A percentile compares a stretch with the other conserved stretches of the same genome.
Evolutionary conservation across 2,888 invertebrate species (phyloP).

Genomic region (Labia minor): DNA sequence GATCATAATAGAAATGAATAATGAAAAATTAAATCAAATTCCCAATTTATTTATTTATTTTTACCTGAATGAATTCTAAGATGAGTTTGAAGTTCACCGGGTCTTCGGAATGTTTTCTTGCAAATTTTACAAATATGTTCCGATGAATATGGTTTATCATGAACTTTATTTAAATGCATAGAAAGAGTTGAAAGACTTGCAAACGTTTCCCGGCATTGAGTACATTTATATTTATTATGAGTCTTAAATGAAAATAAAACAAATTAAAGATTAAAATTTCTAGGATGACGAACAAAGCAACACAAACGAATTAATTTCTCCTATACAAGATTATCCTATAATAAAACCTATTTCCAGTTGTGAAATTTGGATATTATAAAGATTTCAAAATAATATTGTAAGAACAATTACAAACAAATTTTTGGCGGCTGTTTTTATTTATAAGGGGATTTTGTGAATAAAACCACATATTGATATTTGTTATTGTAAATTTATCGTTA

Average conservation of each 20-base stretch:
- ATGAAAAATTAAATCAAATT: no score
- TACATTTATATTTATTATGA: background rate
- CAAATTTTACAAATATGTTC: background rate
- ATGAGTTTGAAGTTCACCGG: background rate
- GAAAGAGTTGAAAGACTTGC: background rate
- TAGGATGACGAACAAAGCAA: background rate
- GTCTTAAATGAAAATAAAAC: background rate
- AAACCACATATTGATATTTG: no score
- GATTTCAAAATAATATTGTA: no score
- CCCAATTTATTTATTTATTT: no score
- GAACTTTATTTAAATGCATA: background rate
- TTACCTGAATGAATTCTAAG: background rate
- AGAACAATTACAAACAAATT: no score
- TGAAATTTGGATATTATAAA: no score
- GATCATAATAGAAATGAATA: no score
- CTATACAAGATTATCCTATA: background rate
- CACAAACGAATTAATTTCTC: background rate
- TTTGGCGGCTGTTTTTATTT: no score
- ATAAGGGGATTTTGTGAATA: no score
- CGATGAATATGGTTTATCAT: background rate
- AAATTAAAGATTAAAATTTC: background rate
- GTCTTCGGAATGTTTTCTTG: background rate
- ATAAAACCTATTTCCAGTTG: background rate
- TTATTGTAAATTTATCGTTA: no score
- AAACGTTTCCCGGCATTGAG: background rate